Percentiles rank a stretch among this genome's conserved stretches.
These are phyloP conservation scores for Gallirallus australis DNA, from an alignment of 2,797 vertebrate genomes.

Conservation along the genomic window DNA sequence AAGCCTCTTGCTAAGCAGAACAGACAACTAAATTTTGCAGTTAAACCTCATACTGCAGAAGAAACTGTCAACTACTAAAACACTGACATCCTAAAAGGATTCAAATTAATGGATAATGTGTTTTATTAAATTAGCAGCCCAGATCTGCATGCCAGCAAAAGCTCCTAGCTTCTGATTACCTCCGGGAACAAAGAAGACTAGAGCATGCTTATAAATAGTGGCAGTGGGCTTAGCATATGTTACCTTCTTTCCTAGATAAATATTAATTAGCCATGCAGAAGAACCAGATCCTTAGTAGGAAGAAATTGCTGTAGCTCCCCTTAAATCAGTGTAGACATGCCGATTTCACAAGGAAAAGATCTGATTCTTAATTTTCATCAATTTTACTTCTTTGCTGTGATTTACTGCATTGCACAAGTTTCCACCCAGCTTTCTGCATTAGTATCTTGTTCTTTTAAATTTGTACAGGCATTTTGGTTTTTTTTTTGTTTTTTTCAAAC, in stretches of 20 bases:
- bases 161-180: slow-evolving; percentile 55
- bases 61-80: slow-evolving; percentile 37
- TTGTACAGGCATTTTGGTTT: background rate
- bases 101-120: slow-evolving; percentile 41
- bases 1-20: slow-evolving; percentile 22
- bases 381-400: background rate
- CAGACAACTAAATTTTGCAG: slow-evolving; percentile 6
- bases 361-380: background rate
- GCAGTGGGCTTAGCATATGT: slow-evolving; percentile 56
- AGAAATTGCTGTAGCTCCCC: slow-evolving; percentile 5
- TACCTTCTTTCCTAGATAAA: slow-evolving; percentile 57
- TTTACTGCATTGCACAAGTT: background rate
- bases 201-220: slow-evolving; percentile 56
- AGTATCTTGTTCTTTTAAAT: background rate
- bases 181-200: slow-evolving; percentile 41
- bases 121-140: slow-evolving; percentile 61
- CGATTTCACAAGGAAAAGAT: background rate
- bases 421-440: background rate
- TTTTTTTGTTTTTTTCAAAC: background rate
- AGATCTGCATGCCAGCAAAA: slow-evolving; percentile 55
- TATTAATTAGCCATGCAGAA: slow-evolving; percentile 55
- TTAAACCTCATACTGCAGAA: slow-evolving; percentile 8
- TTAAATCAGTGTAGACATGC: background rate
- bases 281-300: background rate
- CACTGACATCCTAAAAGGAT: slow-evolving; percentile 41